Evolutionary conservation across 23 tunicate species (phyloP), one percentile per base, ranked within the genome.

Genomic region (Trididemnum miniatum): DNA sequence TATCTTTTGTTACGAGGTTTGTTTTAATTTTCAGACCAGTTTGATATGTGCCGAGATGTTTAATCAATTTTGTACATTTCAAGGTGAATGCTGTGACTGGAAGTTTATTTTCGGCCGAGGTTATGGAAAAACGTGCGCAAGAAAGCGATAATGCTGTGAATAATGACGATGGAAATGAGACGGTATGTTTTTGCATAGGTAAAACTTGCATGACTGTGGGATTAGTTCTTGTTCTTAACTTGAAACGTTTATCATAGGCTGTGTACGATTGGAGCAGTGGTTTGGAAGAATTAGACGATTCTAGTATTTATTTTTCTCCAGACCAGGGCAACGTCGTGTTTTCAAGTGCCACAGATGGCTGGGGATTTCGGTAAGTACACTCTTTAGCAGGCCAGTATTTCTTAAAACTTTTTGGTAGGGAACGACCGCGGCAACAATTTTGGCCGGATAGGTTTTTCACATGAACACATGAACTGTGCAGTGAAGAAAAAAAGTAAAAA

Each of bases 81-180:
- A n/a, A n/a, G 98, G 92, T 88, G 31, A 96, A 96, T 66, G 99
- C 99, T 1, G 94, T 92, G 1, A 92, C 92, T 33, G 99, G 94
- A 31, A 92, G 85, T 71, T 81, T 96, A 51, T 96, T 90, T 82
- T 87, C 97, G 40, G 93, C 94, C 24, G 99, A 96, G 65, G 91
- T 91, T 25, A 49, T 96, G 83, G 89, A 91, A 77, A 92, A 83
- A 33, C 57, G 31, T 15, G 81, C 79, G 1, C 88, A 85, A 65
- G 30, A 65, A 59, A 52, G 57, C 3, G 76, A 75, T 20, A 59
- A 34, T 35, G 57, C 30, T 20, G 57, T 3, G 0, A 62, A 38
- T 23, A 65, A 87, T 40, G 77, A 67, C 27, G 83, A 81, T 34
- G 82, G 40, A 34, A 35, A 74, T 80, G 59, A 25, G 1, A 23